Percentiles rank a stretch among this genome's conserved stretches.
These are phyloP conservation scores for Dioctria rufipes DNA, from an alignment of 2,888 invertebrate genomes.

Conservation along the genomic window DNA sequence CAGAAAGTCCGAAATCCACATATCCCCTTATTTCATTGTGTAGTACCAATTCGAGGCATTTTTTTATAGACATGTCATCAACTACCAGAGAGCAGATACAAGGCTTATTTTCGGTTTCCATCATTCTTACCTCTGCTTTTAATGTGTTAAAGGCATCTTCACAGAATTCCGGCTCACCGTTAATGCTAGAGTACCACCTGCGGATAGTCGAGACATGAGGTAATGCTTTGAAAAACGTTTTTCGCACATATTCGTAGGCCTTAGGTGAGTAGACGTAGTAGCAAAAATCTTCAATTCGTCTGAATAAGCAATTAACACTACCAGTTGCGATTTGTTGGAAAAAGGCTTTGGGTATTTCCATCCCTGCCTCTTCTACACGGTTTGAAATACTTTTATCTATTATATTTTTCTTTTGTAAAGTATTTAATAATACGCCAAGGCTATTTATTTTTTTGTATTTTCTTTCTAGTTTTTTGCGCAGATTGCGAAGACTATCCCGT, in stretches of 20 bases:
- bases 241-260: background rate
- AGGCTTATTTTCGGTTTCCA: background rate
- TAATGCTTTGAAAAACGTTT: no score
- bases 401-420: no score
- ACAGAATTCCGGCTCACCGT: background rate
- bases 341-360: background rate
- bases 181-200: background rate
- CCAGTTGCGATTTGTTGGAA: fast-evolving
- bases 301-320: background rate
- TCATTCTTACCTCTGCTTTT: background rate
- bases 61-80: background rate
- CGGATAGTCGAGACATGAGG: background rate
- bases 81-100: no score
- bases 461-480: no score
- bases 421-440: no score
- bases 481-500: no score
- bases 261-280: background rate
- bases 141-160: background rate
- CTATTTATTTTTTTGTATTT: no score
- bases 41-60: background rate
- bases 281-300: background rate
- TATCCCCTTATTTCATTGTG: background rate
- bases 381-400: no score
- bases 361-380: background rate
- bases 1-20: background rate